These are phyloP conservation scores for Pegoplata infirma DNA, from an alignment of 2,888 invertebrate genomes.

Conservation along the genomic window DNA sequence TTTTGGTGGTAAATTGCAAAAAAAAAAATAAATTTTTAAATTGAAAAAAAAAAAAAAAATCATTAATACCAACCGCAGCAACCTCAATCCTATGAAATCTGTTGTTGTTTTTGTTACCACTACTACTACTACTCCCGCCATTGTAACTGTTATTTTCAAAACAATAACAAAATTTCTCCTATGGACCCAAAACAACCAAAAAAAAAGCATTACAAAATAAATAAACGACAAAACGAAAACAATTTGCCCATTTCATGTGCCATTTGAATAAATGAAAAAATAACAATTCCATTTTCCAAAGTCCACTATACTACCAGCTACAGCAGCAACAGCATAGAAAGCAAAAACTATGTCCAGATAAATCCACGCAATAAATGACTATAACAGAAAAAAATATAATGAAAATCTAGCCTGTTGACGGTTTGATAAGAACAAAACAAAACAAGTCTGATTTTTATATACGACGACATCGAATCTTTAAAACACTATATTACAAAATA, in stretches of 20 bases:
- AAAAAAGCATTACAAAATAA: conserved; percentile 51
- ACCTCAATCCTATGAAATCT: conserved; percentile 57
- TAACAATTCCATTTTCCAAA: conserved; percentile 64
- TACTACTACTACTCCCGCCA: background rate
- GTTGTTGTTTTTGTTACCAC: background rate
- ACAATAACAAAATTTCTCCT: conserved; percentile 5
- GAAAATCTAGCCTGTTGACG: conserved; percentile 65
- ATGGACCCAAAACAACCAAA: background rate
- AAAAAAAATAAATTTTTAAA: conserved; percentile 55
- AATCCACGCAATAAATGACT: conserved; percentile 23
- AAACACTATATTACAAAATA: no score
- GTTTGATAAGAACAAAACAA: conserved; percentile 64
- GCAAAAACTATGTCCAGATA: conserved; percentile 34
- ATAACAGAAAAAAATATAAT: conserved; percentile 46
- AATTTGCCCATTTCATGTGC: conserved; percentile 61
- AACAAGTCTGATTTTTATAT: no score
- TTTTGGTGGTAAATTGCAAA: conserved; percentile 15
- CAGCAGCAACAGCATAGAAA: conserved; percentile 22
- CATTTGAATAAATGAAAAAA: conserved; percentile 65
- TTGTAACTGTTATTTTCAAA: conserved; percentile 15
- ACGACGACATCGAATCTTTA: no score
- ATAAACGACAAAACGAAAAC: conserved; percentile 61
- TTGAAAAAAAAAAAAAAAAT: conserved; percentile 44
- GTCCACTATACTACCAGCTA: conserved; percentile 41
- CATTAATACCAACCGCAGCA: conserved; percentile 62